A percentile compares a stretch with the other conserved stretches of the same genome.
Conservation (phyloP, 2,113 vertebrate genomes). For the Oncorhynchus masou region DNA sequence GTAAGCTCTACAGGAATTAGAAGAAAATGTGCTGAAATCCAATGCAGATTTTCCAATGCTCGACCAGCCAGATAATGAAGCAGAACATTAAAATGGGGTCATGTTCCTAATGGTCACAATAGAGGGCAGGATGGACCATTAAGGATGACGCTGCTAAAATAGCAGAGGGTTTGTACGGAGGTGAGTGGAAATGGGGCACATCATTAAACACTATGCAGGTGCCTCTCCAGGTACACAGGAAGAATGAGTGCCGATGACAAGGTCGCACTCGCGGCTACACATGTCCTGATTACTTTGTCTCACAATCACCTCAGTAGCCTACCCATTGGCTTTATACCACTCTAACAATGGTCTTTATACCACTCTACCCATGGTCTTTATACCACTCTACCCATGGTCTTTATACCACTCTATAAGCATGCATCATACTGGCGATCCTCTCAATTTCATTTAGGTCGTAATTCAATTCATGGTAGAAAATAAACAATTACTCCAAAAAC, state of each 20-base stretch:
- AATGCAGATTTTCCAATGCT: constrained; percentile 18
- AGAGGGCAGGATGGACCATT: constrained; percentile 69
- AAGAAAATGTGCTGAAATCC: constrained; percentile 15
- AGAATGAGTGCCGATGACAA: constrained; percentile 70
- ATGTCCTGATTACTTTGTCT: constrained; percentile 71
- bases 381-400: too few species aligned
- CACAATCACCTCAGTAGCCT: constrained; percentile 35
- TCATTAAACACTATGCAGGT: constrained; percentile 53
- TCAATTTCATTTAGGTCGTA: background rate
- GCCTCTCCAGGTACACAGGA: constrained; percentile 58
- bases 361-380: background rate
- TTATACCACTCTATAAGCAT: background rate
- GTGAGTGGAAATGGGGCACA: constrained; percentile 66
- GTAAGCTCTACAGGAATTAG: background rate
- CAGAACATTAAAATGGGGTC: constrained; percentile 61
- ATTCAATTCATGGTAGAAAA: background rate
- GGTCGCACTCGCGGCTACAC: constrained; percentile 70
- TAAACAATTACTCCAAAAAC: constrained; percentile 62
- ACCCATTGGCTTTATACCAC: background rate
- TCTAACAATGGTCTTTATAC: background rate
- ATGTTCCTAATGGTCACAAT: constrained; percentile 60
- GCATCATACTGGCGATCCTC: background rate
- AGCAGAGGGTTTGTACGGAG: constrained; percentile 44
- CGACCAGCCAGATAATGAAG: constrained; percentile 61
- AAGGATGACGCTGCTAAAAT: constrained; percentile 61